These are phyloP conservation scores for Stramonita haemastoma DNA, from an alignment of 2,888 invertebrate species.

Conservation along the genomic window DNA sequence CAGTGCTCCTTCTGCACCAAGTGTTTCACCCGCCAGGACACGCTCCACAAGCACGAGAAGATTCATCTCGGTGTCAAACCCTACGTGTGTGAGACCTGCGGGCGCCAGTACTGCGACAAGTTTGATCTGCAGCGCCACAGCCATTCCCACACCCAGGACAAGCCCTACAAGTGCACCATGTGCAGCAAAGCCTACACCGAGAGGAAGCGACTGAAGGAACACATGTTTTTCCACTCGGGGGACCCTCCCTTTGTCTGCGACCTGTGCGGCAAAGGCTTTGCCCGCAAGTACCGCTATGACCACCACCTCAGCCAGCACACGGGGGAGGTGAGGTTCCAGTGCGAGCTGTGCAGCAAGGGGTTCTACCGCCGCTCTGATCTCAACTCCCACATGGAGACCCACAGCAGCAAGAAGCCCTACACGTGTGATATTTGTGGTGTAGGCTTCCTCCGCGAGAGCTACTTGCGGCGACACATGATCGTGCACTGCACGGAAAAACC, in stretches of 20 bases:
- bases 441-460: constrained; percentile 38
- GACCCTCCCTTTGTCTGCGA: constrained; percentile 34
- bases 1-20: constrained; percentile 32
- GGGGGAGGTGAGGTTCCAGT: constrained; percentile 20
- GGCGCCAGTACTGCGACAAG: constrained; percentile 37
- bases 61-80: constrained; percentile 39
- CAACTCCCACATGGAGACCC: constrained; percentile 37
- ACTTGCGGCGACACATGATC: constrained; percentile 32
- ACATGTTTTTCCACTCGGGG: constrained; percentile 38
- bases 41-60: constrained; percentile 31
- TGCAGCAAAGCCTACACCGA: constrained; percentile 38
- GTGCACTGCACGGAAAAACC: constrained; percentile 35
- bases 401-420: constrained; percentile 35
- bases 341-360: constrained; percentile 30
- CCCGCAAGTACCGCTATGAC: constrained; percentile 37
- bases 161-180: constrained; percentile 35
- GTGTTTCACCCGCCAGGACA: constrained; percentile 34
- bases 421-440: constrained; percentile 35
- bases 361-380: constrained; percentile 38
- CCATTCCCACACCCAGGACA: constrained; percentile 24
- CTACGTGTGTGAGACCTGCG: constrained; percentile 39
- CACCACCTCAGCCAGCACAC: constrained; percentile 35
- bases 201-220: constrained; percentile 36
- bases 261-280: constrained; percentile 35
- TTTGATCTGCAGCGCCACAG: constrained; percentile 39